phyloP scores from a whole-genome alignment of 2,797 vertebrate species.

The Enteromius radiatus region DNA sequence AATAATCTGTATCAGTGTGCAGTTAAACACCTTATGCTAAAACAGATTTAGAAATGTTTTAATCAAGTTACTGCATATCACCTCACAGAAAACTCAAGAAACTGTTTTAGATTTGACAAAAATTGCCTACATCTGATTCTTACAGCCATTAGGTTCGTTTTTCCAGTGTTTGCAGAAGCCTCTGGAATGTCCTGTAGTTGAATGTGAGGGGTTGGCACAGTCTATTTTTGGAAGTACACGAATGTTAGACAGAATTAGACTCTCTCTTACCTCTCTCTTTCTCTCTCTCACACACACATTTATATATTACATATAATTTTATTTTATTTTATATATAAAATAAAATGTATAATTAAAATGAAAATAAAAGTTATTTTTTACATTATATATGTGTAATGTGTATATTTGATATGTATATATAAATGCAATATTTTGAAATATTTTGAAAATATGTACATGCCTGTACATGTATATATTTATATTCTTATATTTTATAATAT shows the following conservation, averaged over 20 bases:
- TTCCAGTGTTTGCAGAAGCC: slow-evolving; percentile 18
- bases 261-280: too few species aligned
- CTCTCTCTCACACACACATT: too few species aligned
- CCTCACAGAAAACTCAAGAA: not conserved
- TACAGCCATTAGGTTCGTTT: slow-evolving; percentile 4
- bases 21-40: not conserved
- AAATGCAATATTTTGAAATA: too few species aligned
- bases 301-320: too few species aligned
- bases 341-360: too few species aligned
- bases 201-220: slow-evolving; percentile 13
- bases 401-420: too few species aligned
- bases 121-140: not conserved
- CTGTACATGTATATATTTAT: too few species aligned
- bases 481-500: too few species aligned
- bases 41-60: not conserved
- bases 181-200: slow-evolving; percentile 44
- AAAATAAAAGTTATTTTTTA: too few species aligned
- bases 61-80: not conserved
- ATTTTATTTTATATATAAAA: too few species aligned
- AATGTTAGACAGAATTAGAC: slow-evolving; percentile 53
- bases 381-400: too few species aligned
- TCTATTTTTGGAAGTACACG: slow-evolving; percentile 37
- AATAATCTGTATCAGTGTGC: not conserved
- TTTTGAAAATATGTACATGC: too few species aligned
- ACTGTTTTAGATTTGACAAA: not conserved